Percentiles rank a stretch among this genome's conserved stretches.
Evolutionary conservation across 2,888 invertebrate genomes (phyloP).

Genomic region (Brachypterus glaber): DNA sequence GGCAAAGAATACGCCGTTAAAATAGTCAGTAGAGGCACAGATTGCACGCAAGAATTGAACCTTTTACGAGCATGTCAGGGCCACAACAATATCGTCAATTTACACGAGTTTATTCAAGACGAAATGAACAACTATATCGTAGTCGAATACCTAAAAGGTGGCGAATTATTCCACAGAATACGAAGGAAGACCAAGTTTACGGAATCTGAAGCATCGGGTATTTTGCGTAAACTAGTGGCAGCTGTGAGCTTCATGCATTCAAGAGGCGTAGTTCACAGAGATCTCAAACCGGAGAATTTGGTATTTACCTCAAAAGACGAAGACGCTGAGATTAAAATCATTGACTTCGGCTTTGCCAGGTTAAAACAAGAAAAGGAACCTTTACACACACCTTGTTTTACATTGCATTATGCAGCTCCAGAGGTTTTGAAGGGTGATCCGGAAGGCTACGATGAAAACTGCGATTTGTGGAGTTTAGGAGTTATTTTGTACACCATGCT

Average conservation of each 20-base stretch:
- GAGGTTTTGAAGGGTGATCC: conserved; percentile 64
- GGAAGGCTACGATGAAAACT: conserved; percentile 80
- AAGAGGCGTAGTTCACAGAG: conserved; percentile 79
- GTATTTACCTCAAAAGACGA: conserved; percentile 52
- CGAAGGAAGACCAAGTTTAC: conserved; percentile 57
- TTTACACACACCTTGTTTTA: conserved; percentile 83
- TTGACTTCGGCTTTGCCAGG: conserved; percentile 96
- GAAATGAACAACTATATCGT: conserved; percentile 79
- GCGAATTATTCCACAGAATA: conserved; percentile 66
- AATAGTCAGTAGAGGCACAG: conserved; percentile 60
- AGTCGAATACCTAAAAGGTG: conserved; percentile 74
- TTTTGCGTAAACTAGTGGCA: conserved; percentile 72
- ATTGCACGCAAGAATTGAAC: conserved; percentile 65
- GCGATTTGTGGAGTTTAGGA: conserved; percentile 94
- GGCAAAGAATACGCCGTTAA: conserved; percentile 80
- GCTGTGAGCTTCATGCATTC: conserved; percentile 82
- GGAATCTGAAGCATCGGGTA: conserved; percentile 67
- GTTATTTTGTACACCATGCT: conserved; percentile 70
- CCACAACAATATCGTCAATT: conserved; percentile 76
- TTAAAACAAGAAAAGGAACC: conserved; percentile 52
- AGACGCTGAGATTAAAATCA: conserved; percentile 64
- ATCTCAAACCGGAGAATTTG: conserved; percentile 87
- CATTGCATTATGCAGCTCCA: conserved; percentile 90
- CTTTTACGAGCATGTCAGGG: conserved; percentile 76
- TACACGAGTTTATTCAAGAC: conserved; percentile 78